A percentile compares a stretch with the other conserved stretches of the same genome.
Conservation (phyloP, 2,113 vertebrate species). For the Sclerurus mexicanus region DNA sequence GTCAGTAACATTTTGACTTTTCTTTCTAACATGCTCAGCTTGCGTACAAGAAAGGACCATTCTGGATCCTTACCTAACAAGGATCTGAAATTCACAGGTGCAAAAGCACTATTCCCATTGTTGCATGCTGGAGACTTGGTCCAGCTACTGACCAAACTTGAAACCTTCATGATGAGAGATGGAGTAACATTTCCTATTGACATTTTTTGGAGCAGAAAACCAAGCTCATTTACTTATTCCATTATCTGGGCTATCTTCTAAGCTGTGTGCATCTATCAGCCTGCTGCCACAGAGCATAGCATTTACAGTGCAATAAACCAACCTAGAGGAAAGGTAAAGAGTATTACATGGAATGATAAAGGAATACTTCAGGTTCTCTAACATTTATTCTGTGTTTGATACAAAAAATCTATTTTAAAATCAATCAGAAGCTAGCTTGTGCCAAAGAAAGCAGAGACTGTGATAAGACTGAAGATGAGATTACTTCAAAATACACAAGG, state of each 20-base stretch:
- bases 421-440: not conserved
- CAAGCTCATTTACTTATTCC: not conserved
- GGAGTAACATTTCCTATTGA: not conserved
- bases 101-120: not conserved
- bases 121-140: not conserved
- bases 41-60: not conserved
- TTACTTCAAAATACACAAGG: not conserved
- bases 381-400: not conserved
- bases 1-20: not conserved
- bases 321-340: not conserved
- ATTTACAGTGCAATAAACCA: not conserved
- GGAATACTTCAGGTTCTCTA: not conserved
- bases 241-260: not conserved
- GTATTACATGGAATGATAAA: not conserved
- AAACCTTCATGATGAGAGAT: not conserved
- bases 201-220: not conserved
- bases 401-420: not conserved
- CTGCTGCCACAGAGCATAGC: not conserved
- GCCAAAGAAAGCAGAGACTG: not conserved
- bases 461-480: not conserved
- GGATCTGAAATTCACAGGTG: not conserved
- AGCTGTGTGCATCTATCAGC: not conserved
- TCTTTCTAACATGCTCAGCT: not conserved
- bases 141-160: not conserved
- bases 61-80: not conserved